Percentiles rank a stretch among this genome's conserved stretches.
Evolutionary conservation across 2,888 invertebrate genomes (phyloP).

Genomic region (Syrphus vitripennis): DNA sequence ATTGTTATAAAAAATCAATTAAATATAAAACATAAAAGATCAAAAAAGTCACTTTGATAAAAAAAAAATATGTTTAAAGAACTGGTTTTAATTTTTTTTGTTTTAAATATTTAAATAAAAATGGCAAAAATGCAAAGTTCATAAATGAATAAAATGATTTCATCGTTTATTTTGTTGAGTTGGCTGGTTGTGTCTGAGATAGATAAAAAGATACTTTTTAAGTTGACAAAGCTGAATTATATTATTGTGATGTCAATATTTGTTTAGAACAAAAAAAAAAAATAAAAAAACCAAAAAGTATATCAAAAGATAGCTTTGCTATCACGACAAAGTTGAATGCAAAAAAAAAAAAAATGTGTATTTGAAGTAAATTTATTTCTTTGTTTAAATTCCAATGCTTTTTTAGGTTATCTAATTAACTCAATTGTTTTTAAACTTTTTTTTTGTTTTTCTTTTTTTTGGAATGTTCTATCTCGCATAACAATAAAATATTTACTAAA

Average conservation of each 20-base stretch:
- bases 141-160: constrained; percentile 30
- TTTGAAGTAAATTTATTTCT: background rate
- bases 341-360: background rate
- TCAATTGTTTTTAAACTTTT: background rate
- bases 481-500: background rate
- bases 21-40: background rate
- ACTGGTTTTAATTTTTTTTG: background rate
- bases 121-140: constrained; percentile 23
- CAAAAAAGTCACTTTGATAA: background rate
- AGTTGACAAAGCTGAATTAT: constrained; percentile 11
- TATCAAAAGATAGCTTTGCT: background rate
- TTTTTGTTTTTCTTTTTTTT: background rate
- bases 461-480: background rate
- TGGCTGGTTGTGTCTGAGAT: background rate
- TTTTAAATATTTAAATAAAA: background rate
- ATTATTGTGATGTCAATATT: constrained; percentile 20
- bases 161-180: background rate
- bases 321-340: background rate
- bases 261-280: background rate
- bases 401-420: constrained; percentile 6
- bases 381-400: background rate
- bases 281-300: background rate
- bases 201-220: background rate
- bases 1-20: background rate
- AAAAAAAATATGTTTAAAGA: background rate